These are phyloP conservation scores for Lamellibrachia luymesi DNA, from an alignment of 1,140 invertebrate genomes.

Conservation along the genomic window DNA sequence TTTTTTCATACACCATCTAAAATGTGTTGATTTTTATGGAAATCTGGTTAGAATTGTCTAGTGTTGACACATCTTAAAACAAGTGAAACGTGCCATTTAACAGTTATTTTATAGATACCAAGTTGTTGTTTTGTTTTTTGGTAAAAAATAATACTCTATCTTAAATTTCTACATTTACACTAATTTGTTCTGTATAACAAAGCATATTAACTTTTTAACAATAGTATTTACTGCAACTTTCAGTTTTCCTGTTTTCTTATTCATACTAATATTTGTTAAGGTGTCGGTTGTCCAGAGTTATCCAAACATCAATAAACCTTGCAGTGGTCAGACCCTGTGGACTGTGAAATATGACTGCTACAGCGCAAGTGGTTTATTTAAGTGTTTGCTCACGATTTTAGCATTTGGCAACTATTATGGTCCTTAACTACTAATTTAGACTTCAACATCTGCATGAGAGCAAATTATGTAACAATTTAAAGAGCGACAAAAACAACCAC, in stretches of 20 bases:
- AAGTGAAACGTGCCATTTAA: neutral
- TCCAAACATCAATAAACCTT: neutral
- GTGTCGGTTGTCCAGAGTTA: neutral
- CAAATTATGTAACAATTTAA: neutral
- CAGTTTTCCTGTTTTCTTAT: no score
- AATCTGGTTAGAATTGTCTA: neutral
- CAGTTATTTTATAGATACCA: neutral
- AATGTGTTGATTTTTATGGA: no score
- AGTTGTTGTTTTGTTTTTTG: neutral
- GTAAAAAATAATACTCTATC: neutral
- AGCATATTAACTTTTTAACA: neutral
- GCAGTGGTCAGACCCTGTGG: neutral
- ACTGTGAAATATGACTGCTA: neutral
- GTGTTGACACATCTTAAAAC: neutral
- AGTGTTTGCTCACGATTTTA: neutral
- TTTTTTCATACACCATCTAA: no score
- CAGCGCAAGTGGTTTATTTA: neutral
- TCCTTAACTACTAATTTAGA: neutral
- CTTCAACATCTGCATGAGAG: neutral
- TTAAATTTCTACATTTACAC: neutral
- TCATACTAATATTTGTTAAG: no score
- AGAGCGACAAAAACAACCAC: neutral
- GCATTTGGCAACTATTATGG: neutral
- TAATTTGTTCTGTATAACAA: neutral
- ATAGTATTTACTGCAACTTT: neutral